These are phyloP conservation scores for Malaclemys terrapin DNA, from an alignment of 2,113 vertebrate genomes.

Conservation along the genomic window DNA sequence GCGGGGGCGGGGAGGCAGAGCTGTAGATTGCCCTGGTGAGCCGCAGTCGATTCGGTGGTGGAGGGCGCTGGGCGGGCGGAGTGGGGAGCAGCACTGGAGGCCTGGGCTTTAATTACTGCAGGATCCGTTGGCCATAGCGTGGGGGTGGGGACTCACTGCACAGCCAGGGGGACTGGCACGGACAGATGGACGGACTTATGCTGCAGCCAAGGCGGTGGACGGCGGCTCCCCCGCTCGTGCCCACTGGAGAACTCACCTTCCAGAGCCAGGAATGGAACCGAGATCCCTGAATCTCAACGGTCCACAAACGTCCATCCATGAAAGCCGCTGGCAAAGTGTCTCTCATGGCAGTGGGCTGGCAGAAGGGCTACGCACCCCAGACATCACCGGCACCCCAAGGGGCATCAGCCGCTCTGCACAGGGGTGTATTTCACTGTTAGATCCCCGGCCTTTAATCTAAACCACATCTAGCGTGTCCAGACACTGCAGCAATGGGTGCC, in stretches of 20 bases:
- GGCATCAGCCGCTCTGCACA: neutral
- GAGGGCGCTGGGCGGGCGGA: neutral
- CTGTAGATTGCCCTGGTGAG: constrained; percentile 79
- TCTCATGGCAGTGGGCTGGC: neutral
- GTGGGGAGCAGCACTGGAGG: neutral
- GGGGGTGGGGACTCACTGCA: too few species aligned
- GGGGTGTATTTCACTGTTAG: neutral
- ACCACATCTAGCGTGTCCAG: neutral
- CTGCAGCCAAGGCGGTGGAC: neutral
- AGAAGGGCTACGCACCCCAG: neutral
- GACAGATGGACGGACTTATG: neutral
- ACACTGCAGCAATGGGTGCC: neutral
- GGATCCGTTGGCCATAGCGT: neutral
- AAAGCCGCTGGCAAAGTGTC: neutral
- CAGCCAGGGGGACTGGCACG: neutral
- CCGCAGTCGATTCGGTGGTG: neutral
- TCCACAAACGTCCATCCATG: too few species aligned
- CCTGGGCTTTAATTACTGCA: constrained; percentile 68
- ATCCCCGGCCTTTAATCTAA: neutral
- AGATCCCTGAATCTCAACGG: neutral
- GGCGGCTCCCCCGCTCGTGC: neutral
- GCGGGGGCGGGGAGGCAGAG: neutral
- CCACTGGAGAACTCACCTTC: neutral
- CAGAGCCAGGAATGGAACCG: neutral
- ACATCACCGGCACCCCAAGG: neutral